Evolutionary conservation across 2,113 vertebrate genomes (phyloP).

Genomic region (Poicephalus gulielmi): DNA sequence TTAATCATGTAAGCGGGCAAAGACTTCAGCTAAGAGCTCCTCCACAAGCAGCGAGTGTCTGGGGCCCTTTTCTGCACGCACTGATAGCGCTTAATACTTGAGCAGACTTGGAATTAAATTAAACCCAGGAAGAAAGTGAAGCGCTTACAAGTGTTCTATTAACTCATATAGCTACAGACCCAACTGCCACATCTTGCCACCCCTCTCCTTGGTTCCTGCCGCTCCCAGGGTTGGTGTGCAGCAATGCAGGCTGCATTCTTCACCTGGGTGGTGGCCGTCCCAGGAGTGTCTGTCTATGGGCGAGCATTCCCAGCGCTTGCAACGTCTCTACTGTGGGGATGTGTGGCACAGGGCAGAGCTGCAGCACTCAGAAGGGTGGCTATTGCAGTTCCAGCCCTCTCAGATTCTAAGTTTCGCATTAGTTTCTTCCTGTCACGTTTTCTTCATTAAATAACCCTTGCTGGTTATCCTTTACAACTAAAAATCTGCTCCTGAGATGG

Average conservation of each 20-base stretch:
- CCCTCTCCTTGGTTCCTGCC: neutral
- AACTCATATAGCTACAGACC: neutral
- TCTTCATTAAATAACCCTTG: neutral
- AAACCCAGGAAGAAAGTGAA: neutral
- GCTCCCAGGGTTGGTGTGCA: neutral
- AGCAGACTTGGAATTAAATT: neutral
- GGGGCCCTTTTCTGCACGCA: neutral
- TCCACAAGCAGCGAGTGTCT: neutral
- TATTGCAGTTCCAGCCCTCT: neutral
- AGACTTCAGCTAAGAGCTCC: neutral
- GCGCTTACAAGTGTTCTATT: neutral
- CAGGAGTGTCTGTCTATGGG: neutral
- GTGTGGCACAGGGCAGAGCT: neutral
- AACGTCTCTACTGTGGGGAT: neutral
- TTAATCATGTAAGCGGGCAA: neutral
- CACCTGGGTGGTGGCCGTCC: neutral
- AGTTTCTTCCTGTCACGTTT: neutral
- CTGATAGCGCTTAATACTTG: neutral
- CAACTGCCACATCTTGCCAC: neutral
- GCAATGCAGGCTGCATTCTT: neutral
- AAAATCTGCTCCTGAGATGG: neutral
- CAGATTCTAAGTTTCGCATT: neutral
- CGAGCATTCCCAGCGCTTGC: accelerated
- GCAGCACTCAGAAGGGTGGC: neutral
- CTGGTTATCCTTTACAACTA: neutral